Base-by-base conservation (phyloP, 1,140 invertebrate genomes). In the Nephotettix cincticeps region DNA sequence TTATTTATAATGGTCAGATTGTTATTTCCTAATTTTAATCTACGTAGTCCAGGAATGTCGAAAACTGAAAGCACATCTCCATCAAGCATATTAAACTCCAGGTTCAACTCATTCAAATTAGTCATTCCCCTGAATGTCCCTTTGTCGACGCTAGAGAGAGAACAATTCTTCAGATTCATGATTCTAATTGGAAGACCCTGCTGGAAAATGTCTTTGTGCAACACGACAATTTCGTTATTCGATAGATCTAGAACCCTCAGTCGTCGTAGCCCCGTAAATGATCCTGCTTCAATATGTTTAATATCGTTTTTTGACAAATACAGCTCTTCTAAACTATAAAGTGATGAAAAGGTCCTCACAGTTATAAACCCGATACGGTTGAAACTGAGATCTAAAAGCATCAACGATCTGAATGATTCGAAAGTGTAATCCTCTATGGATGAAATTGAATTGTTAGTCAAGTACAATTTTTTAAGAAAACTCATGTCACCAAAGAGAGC, bases 401-500 rank as follows among this genome's bases (percentile, higher is more conserved):
- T 90, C 23, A 95, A 79, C 27, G 86, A 86, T 73, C 87, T 87
- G 83, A 95, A 86, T 3, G 88, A 86, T 74, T 85, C 84, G 77
- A 95, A 95, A 11, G 92, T 88, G 30, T 86, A 87, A 77, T 91
- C 88, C 78, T 94, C 92, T 75, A 95, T 94, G 65, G 84, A 83
- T 9, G 86, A 84, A 74, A 95, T 93, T 13, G 86, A 87, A 81
- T 95, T 95, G 76, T 95, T 91, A 66, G 89, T 92, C 69, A 96
- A 80, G 81, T 93, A 93, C 1, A 95, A 81, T 61, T 91, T 84
- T 76, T 93, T 89, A 51, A 93, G 87, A 40, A 88, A 84, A 4
- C 87, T 77, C 21, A 93, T 83, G 81, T 94, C 92, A 63, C 85
- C 84, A 77, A 94, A 94, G 51, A 94, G 78, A 3, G 87, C 86